A percentile compares a stretch with the other conserved stretches of the same genome.
These are phyloP conservation scores for Sinhomidia bicolor DNA, from an alignment of 2,888 invertebrate species.

Conservation along the genomic window DNA sequence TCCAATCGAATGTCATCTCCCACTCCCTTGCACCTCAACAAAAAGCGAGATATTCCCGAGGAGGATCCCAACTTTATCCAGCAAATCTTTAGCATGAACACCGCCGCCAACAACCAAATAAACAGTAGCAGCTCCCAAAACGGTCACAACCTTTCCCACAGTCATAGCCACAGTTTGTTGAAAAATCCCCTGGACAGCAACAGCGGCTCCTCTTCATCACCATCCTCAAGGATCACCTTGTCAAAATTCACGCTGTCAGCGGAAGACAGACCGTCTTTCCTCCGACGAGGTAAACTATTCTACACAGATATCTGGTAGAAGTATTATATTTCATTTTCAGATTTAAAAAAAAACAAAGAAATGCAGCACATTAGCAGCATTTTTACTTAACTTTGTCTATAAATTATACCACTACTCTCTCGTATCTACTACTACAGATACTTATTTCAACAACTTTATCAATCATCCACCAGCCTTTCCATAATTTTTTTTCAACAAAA, in stretches of 20 bases:
- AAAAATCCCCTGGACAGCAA: slow-evolving; percentile 41
- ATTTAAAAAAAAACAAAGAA: not conserved
- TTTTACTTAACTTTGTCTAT: not conserved
- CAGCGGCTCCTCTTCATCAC: not conserved
- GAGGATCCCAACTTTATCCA: slow-evolving; percentile 79
- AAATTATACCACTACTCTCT: not conserved
- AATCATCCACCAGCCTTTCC: slow-evolving; percentile 50
- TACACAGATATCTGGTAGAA: slow-evolving; percentile 80
- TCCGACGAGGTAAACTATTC: slow-evolving; percentile 80
- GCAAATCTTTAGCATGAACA: slow-evolving; percentile 79
- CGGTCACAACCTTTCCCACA: not conserved
- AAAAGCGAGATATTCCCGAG: slow-evolving; percentile 80
- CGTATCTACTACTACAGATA: not conserved
- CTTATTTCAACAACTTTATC: not conserved
- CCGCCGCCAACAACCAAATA: slow-evolving; percentile 62
- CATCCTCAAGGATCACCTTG: slow-evolving; percentile 67
- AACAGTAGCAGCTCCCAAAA: slow-evolving; percentile 3
- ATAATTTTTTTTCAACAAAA: slow-evolving; percentile 9
- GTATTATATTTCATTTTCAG: slow-evolving; percentile 6
- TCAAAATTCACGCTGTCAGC: slow-evolving; percentile 80
- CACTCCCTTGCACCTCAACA: slow-evolving; percentile 72
- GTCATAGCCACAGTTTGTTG: not conserved
- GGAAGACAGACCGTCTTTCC: slow-evolving; percentile 80
- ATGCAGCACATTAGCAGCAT: not conserved
- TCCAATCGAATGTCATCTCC: slow-evolving; percentile 11